These are phyloP conservation scores for Drosophila carrolli DNA, from an alignment of 1,140 invertebrate species.

Conservation along the genomic window DNA sequence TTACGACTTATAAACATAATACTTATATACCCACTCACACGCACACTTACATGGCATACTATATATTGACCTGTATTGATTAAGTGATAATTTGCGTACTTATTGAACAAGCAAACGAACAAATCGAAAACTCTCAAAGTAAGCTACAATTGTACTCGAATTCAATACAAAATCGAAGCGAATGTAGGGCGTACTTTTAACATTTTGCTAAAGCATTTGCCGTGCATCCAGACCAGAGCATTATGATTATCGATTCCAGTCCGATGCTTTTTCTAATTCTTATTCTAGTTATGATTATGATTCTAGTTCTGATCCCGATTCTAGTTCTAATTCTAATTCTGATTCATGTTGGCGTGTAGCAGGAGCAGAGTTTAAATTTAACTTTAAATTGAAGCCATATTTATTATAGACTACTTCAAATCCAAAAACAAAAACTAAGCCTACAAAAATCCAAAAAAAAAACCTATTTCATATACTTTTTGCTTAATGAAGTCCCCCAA, in stretches of 20 bases:
- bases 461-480: slow-evolving; percentile 77
- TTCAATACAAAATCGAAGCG: slow-evolving; percentile 22
- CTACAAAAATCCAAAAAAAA: slow-evolving; percentile 20
- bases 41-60: slow-evolving; percentile 74
- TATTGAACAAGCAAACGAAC: slow-evolving; percentile 59
- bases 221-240: slow-evolving; percentile 57
- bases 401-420: slow-evolving; percentile 70
- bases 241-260: slow-evolving; percentile 49
- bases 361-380: slow-evolving; percentile 58
- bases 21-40: slow-evolving; percentile 66
- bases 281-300: slow-evolving; percentile 40
- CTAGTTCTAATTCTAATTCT: slow-evolving; percentile 59
- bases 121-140: slow-evolving; percentile 52
- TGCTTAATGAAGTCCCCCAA: slow-evolving; percentile 63
- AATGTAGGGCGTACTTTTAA: slow-evolving; percentile 47
- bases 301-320: slow-evolving; percentile 57
- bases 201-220: slow-evolving; percentile 69
- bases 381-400: slow-evolving; percentile 63
- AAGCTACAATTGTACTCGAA: slow-evolving; percentile 73
- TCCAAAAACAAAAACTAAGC: slow-evolving; percentile 42
- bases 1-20: slow-evolving; percentile 58
- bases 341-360: slow-evolving; percentile 67
- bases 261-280: slow-evolving; percentile 43
- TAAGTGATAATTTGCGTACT: slow-evolving; percentile 80
- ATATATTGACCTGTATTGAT: slow-evolving; percentile 66